A percentile compares a stretch with the other conserved stretches of the same genome.
These are phyloP conservation scores for Vireo griseus DNA, from an alignment of 2,797 vertebrate genomes.

Conservation along the genomic window DNA sequence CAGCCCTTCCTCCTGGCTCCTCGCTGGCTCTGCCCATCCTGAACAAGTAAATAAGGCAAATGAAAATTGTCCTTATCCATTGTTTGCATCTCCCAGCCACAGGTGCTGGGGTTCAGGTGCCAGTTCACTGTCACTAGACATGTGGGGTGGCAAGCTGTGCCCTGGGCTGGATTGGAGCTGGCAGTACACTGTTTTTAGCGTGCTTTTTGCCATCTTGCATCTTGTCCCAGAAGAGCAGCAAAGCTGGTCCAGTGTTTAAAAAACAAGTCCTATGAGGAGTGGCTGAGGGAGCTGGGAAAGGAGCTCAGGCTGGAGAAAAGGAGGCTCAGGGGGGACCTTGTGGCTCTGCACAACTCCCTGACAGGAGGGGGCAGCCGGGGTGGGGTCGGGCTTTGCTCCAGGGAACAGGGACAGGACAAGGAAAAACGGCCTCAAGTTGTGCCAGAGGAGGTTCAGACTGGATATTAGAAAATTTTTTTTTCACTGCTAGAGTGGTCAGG, in stretches of 20 bases:
- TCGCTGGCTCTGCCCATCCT: fast-evolving
- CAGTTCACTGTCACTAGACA: fast-evolving
- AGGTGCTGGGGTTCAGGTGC: not conserved
- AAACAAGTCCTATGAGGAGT: fast-evolving
- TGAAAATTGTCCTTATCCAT: not conserved
- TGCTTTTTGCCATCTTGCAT: not conserved
- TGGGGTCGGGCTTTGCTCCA: fast-evolving
- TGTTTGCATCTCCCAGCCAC: fast-evolving
- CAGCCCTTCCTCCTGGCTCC: not conserved
- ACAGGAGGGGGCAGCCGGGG: fast-evolving
- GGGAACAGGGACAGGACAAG: not conserved
- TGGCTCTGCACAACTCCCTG: not conserved
- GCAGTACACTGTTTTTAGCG: not conserved
- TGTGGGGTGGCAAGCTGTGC: not conserved
- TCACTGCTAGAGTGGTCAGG: not conserved
- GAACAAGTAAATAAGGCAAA: not conserved
- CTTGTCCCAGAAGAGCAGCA: not conserved
- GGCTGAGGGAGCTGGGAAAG: not conserved
- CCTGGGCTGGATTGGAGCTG: not conserved
- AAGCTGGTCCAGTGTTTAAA: not conserved
- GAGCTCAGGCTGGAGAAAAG: not conserved
- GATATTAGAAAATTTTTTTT: not conserved
- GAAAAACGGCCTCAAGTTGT: not conserved
- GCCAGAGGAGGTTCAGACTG: not conserved
- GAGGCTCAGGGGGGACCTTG: not conserved